These are phyloP conservation scores for Amblyopsis rosae DNA, from an alignment of 2,113 vertebrate genomes.

Conservation along the genomic window DNA sequence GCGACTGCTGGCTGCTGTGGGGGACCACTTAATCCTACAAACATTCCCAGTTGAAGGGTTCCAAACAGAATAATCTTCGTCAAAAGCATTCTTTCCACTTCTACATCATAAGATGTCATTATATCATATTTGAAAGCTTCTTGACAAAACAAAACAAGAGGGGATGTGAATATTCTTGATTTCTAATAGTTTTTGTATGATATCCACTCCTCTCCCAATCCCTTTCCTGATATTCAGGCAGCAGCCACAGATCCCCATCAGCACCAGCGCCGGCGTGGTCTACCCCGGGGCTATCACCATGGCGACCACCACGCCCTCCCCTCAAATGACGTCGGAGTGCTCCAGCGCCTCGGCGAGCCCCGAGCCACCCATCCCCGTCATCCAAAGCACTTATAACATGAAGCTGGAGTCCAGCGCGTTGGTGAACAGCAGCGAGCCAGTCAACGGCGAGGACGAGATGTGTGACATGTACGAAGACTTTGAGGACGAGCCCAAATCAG, in stretches of 20 bases:
- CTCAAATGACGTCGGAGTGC: slow-evolving; percentile 99
- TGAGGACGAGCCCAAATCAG: slow-evolving; percentile 98
- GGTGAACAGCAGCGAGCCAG: slow-evolving; percentile 82
- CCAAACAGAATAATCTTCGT: slow-evolving; percentile 28
- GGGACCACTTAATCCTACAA: slow-evolving; percentile 42
- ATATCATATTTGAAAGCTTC: slow-evolving; percentile 11
- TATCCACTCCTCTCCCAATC: not conserved
- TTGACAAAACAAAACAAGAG: not conserved
- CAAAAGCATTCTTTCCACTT: slow-evolving; percentile 26
- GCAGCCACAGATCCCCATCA: slow-evolving; percentile 97
- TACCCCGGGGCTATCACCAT: slow-evolving; percentile 96
- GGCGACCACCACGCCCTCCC: slow-evolving; percentile 94
- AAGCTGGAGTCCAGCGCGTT: slow-evolving; percentile 89
- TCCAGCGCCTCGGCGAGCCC: slow-evolving; percentile 97
- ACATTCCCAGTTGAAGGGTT: slow-evolving; percentile 36
- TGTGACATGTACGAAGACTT: slow-evolving; percentile 97
- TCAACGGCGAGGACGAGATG: slow-evolving; percentile 95
- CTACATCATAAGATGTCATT: slow-evolving; percentile 1
- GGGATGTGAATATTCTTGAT: not conserved
- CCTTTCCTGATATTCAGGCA: slow-evolving; percentile 80
- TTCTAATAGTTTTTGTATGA: slow-evolving; percentile 3
- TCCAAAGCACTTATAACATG: slow-evolving; percentile 97
- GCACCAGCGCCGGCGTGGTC: slow-evolving; percentile 91
- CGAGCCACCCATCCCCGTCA: slow-evolving; percentile 96
- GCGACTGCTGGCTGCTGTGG: slow-evolving; percentile 24